A percentile compares a stretch with the other conserved stretches of the same genome.
phyloP scores from a whole-genome alignment of 2,113 vertebrate species.

The Bos javanicus region DNA sequence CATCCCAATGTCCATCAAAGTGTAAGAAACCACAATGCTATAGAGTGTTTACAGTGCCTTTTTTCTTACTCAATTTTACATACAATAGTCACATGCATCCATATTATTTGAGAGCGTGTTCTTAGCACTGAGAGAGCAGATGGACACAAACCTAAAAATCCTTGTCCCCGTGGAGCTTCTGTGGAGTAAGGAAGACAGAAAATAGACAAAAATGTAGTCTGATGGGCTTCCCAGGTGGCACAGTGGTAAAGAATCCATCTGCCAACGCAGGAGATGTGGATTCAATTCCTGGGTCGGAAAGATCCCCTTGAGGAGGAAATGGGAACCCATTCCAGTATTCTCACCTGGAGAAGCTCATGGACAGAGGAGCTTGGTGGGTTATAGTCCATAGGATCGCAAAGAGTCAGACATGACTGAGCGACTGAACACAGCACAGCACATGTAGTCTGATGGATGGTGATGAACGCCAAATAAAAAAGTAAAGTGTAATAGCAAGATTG shows the following conservation, averaged over 20 bases:
- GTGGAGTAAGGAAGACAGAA: not conserved
- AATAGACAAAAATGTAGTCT: not conserved
- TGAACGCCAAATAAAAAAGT: not conserved
- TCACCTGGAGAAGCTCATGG: not conserved
- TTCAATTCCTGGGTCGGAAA: not conserved
- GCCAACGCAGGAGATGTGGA: not conserved
- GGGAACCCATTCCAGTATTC: not conserved
- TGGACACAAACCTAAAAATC: not conserved
- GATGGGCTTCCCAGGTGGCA: not conserved
- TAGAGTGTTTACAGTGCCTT: not conserved
- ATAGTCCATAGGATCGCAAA: not conserved
- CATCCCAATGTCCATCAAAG: not conserved
- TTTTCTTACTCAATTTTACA: not conserved
- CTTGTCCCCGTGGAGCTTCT: not conserved
- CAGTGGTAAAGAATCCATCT: not conserved
- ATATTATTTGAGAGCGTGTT: not conserved
- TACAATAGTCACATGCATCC: not conserved
- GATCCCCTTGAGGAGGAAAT: not conserved
- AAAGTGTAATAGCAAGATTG: not conserved
- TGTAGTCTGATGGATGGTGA: not conserved
- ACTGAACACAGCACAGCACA: not conserved
- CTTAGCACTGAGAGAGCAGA: not conserved
- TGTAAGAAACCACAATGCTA: not conserved
- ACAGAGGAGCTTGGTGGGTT: not conserved
- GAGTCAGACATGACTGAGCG: not conserved